Conservation (phyloP, 2,113 vertebrate genomes). For the Balaenoptera acutorostrata region DNA sequence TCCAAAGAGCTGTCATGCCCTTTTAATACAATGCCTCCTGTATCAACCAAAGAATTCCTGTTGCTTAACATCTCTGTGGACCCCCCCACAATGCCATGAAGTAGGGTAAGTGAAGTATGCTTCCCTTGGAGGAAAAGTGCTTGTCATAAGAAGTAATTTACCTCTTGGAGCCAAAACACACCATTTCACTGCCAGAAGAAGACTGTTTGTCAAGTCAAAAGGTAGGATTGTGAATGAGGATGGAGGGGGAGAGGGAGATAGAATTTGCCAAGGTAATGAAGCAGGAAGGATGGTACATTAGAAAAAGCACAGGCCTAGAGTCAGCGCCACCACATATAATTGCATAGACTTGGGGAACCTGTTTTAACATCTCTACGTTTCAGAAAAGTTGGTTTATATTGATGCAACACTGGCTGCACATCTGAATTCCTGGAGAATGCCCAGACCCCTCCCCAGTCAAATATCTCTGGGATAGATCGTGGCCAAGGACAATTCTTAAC, state of each 20-base stretch:
- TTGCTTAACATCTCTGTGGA: conserved; percentile 39
- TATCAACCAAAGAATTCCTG: conserved; percentile 29
- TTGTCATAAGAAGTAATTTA: conserved; percentile 44
- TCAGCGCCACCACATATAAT: background rate
- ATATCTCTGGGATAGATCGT: background rate
- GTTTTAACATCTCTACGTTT: background rate
- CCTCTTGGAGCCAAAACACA: conserved; percentile 16
- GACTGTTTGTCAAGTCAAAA: conserved; percentile 27
- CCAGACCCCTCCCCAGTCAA: background rate
- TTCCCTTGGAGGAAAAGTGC: conserved; percentile 33
- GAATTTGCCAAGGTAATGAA: conserved; percentile 47
- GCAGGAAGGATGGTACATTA: background rate
- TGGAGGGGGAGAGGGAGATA: background rate
- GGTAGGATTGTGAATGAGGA: background rate
- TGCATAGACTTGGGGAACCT: background rate
- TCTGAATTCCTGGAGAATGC: background rate
- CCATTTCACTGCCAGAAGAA: conserved; percentile 32
- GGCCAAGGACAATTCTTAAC: background rate
- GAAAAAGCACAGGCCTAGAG: background rate
- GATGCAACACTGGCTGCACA: background rate
- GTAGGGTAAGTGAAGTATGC: conserved; percentile 45
- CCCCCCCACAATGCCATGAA: background rate
- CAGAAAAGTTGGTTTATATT: conserved; percentile 16
- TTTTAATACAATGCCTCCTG: conserved; percentile 53
- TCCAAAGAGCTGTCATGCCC: conserved; percentile 1